phyloP scores from a whole-genome alignment of 2,888 invertebrate species.

The Tiliacea citrago region DNA sequence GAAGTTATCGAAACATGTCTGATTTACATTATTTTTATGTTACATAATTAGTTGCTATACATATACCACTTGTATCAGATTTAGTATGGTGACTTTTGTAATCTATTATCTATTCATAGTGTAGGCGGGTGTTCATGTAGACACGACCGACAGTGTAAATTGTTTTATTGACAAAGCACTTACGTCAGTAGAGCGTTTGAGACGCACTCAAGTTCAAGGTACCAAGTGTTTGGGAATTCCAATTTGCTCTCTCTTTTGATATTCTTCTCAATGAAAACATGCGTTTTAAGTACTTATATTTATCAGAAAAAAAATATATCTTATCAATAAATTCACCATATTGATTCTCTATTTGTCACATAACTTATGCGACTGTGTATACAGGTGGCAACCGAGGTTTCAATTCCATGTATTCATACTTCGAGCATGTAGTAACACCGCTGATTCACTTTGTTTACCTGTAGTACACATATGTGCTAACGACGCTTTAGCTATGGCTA shows the following conservation, averaged over 20 bases:
- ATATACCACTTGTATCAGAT: conserved; percentile 1
- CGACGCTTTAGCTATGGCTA: conserved; percentile 66
- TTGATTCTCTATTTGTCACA: conserved; percentile 28
- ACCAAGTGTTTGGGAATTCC: conserved; percentile 69
- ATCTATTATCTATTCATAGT: conserved; percentile 67
- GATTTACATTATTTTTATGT: not conserved
- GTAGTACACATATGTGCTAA: conserved; percentile 64
- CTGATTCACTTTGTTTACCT: conserved; percentile 84
- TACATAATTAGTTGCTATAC: conserved; percentile 4
- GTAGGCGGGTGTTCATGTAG: conserved; percentile 75
- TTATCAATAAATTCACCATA: conserved; percentile 47
- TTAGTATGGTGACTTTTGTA: conserved; percentile 50
- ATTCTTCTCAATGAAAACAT: conserved; percentile 32
- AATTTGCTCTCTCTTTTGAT: conserved; percentile 55
- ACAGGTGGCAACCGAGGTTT: conserved; percentile 78
- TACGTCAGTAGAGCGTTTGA: conserved; percentile 81
- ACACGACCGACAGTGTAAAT: conserved; percentile 78
- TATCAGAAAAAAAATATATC: conserved; percentile 26
- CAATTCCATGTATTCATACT: conserved; percentile 76
- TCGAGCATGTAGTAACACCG: conserved; percentile 75
- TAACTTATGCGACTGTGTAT: conserved; percentile 72
- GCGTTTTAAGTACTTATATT: not conserved
- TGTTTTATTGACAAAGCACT: conserved; percentile 83
- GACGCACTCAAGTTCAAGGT: conserved; percentile 87
- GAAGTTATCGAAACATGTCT: conserved; percentile 11